Evolutionary conservation across 1,140 invertebrate species (phyloP).

Genomic region (Spodoptera litura): DNA sequence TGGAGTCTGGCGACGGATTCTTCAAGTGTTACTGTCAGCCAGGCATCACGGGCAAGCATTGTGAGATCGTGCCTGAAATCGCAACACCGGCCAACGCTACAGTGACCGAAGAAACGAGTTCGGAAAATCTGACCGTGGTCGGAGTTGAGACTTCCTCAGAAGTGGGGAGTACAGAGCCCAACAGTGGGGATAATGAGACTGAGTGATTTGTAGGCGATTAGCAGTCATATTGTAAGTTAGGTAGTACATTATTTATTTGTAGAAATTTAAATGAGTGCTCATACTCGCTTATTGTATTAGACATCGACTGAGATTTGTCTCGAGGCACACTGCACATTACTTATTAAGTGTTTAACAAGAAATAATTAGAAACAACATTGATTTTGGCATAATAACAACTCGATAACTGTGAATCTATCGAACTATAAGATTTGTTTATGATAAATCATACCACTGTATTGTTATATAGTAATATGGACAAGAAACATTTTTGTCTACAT

Average conservation of each 20-base stretch:
- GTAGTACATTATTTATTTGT: neutral
- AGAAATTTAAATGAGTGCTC: no score
- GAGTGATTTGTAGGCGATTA: constrained; percentile 47
- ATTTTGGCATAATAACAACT: no score
- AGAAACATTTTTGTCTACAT: no score
- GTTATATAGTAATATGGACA: no score
- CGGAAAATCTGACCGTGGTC: constrained; percentile 24
- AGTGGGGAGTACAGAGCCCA: constrained; percentile 55
- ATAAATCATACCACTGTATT: no score
- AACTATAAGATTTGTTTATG: no score
- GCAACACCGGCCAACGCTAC: constrained; percentile 49
- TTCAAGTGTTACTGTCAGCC: constrained; percentile 90
- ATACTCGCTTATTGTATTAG: no score
- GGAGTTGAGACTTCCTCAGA: constrained; percentile 35
- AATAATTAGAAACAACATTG: no score
- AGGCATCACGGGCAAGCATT: constrained; percentile 87
- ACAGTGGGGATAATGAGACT: constrained; percentile 76
- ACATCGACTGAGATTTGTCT: no score
- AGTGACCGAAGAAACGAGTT: constrained; percentile 46
- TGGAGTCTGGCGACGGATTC: constrained; percentile 91
- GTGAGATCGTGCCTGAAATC: constrained; percentile 87
- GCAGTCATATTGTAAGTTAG: neutral
- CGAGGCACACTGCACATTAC: no score
- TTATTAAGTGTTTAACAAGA: no score
- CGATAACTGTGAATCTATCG: no score